Evolutionary conservation across 2,797 vertebrate genomes (phyloP), one percentile per base, ranked within the genome.

Genomic region (Xiphophorus birchmanni): DNA sequence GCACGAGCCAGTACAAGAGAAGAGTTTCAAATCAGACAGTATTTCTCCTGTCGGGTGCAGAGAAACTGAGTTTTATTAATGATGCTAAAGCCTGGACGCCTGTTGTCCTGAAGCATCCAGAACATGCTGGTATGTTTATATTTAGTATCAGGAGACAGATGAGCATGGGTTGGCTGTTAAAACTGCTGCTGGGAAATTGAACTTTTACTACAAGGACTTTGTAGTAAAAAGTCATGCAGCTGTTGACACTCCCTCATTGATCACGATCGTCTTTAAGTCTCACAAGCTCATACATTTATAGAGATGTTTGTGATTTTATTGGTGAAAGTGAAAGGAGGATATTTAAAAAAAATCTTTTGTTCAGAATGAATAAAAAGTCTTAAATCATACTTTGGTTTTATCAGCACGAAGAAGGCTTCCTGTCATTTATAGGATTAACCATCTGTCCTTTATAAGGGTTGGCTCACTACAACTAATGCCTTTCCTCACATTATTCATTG

Each of bases 71-170:
- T 29, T 47, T 56, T 72, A 58, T 75, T 37, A 58, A 71, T 56
- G 47, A 67, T 37, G 63, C 40, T 47, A 35, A 54, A 45, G 40
- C 50, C 63, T 71, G 29, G 42, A 71, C 11, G 40, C 37, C 63
- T 75, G 74, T 37, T 76, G 63, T 71, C 42, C 29, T 35, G 35
- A 56, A 69, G 21, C 48, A 47, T 71, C 73, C 63, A 71, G 63
- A 67, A 42, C 26, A 45, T 45, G 50, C 5, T 37, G 37, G 18
- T 15, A 11, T 71, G 48, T 47, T 35, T 75, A 58, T 71, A 54
- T 75, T 80, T 80, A 75, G 52, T 23, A 73, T 56, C 67, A 56
- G 50, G 40, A 58, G 58, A 75, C 45, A 54, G 48, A 26, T 32
- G 67, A 58, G 50, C 37, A 23, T n/a, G n/a, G 73, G 21, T 6